Evolutionary conservation across 2,888 invertebrate genomes (phyloP).

Genomic region (Stramonita haemastoma): DNA sequence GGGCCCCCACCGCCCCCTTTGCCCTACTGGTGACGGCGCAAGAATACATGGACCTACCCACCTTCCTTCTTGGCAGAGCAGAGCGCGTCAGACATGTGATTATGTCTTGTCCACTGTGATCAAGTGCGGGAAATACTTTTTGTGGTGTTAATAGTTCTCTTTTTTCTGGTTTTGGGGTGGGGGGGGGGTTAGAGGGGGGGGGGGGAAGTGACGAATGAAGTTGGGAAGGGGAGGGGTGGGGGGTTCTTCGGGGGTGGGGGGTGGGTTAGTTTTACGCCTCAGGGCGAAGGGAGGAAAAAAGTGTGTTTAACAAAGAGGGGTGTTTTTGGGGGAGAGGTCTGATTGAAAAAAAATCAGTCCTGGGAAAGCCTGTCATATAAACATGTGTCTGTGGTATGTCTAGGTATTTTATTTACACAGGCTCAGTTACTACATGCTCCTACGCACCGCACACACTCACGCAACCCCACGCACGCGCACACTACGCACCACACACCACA

Average conservation of each 20-base stretch:
- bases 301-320: background rate
- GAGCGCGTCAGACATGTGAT: conserved; percentile 7
- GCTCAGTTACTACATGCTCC: too few relatives aligned
- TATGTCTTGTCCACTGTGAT: background rate
- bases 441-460: too few relatives aligned
- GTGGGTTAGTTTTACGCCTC: too few relatives aligned
- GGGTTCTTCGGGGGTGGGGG: too few relatives aligned
- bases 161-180: background rate
- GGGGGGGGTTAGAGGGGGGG: background rate
- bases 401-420: too few relatives aligned
- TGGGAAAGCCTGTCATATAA: too few relatives aligned
- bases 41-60: background rate
- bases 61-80: background rate
- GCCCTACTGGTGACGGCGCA: background rate
- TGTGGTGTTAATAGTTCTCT: background rate
- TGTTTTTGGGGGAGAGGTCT: background rate
- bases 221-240: background rate
- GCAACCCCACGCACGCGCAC: too few relatives aligned
- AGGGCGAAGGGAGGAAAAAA: background rate
- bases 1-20: too few relatives aligned
- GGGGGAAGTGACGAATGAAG: background rate
- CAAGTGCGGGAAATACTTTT: conserved; percentile 5
- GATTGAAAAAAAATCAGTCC: too few relatives aligned
- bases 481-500: too few relatives aligned
- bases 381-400: background rate